Evolutionary conservation across 2,888 invertebrate genomes (phyloP).

Genomic region (Dermolepida albohirtum): DNA sequence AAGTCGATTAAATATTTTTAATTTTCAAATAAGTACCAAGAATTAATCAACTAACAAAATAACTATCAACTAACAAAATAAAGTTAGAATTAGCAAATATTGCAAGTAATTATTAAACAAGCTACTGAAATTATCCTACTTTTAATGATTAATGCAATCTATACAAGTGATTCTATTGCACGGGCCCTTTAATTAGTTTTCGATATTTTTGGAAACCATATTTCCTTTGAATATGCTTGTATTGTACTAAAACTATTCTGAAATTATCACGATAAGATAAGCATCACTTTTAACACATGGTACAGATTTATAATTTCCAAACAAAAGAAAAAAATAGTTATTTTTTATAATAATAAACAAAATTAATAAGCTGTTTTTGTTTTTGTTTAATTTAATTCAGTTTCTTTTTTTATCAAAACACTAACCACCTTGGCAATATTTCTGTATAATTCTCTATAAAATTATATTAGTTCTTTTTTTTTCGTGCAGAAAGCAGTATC

Average conservation of each 20-base stretch:
- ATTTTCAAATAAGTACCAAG: too few relatives aligned
- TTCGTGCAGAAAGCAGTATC: constrained; percentile 41
- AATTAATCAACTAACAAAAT: too few relatives aligned
- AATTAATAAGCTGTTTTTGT: constrained; percentile 46
- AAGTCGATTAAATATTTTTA: too few relatives aligned
- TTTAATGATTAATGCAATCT: too few relatives aligned
- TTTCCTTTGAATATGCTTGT: not conserved
- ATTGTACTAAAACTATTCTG: not conserved
- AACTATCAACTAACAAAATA: too few relatives aligned
- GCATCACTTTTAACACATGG: constrained; percentile 40
- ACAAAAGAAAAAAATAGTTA: constrained; percentile 15
- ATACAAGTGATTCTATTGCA: too few relatives aligned
- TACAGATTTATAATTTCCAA: constrained; percentile 20
- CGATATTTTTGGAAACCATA: not conserved
- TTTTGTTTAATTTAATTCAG: constrained; percentile 39
- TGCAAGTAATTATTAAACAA: too few relatives aligned
- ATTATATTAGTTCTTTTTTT: constrained; percentile 39
- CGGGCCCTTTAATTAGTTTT: too few relatives aligned
- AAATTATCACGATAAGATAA: constrained; percentile 5
- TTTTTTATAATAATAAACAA: constrained; percentile 42
- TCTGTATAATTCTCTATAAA: constrained; percentile 37
- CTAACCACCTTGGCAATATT: constrained; percentile 48
- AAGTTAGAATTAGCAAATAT: too few relatives aligned
- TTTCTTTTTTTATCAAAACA: constrained; percentile 43
- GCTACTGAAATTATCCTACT: too few relatives aligned